A percentile compares a stretch with the other conserved stretches of the same genome.
Conservation (phyloP, 2,797 vertebrate genomes). For the Clarias laeviceps region DNA sequence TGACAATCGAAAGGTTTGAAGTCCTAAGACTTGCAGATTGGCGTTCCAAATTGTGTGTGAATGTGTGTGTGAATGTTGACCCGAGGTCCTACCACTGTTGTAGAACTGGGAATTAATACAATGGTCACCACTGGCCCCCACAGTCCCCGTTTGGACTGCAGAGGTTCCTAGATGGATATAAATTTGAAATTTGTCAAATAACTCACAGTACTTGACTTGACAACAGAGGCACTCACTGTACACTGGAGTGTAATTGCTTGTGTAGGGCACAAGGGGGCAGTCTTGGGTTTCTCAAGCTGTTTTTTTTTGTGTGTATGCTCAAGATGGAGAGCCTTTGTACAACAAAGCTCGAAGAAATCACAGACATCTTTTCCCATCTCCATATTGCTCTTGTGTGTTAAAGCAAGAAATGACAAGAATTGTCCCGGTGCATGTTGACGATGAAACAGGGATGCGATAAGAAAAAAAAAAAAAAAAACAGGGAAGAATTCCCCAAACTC, state of each 20-base stretch:
- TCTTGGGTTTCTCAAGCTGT: conserved; percentile 39
- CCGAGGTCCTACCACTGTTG: too few species aligned
- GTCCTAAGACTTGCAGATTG: too few species aligned
- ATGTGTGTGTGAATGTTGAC: too few species aligned
- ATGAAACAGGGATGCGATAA: not conserved
- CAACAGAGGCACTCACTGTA: too few species aligned
- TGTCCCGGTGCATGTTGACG: not conserved
- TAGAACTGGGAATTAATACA: too few species aligned
- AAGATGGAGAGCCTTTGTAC: not conserved
- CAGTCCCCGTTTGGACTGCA: too few species aligned
- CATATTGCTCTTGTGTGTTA: not conserved
- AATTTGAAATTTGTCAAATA: not conserved
- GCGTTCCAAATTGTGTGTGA: too few species aligned
- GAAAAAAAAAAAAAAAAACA: not conserved
- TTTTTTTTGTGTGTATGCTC: not conserved
- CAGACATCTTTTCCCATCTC: conserved; percentile 32
- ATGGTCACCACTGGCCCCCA: too few species aligned
- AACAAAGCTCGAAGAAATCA: conserved; percentile 14
- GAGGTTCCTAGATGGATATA: not conserved
- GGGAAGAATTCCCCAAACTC: not conserved
- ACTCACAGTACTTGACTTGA: not conserved
- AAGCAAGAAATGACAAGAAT: conserved; percentile 16
- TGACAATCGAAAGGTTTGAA: too few species aligned
- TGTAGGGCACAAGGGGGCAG: conserved; percentile 48
- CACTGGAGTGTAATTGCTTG: conserved; percentile 20